A percentile compares a stretch with the other conserved stretches of the same genome.
Conservation (phyloP, 2,888 invertebrate genomes). For the Drosophila incognita region DNA sequence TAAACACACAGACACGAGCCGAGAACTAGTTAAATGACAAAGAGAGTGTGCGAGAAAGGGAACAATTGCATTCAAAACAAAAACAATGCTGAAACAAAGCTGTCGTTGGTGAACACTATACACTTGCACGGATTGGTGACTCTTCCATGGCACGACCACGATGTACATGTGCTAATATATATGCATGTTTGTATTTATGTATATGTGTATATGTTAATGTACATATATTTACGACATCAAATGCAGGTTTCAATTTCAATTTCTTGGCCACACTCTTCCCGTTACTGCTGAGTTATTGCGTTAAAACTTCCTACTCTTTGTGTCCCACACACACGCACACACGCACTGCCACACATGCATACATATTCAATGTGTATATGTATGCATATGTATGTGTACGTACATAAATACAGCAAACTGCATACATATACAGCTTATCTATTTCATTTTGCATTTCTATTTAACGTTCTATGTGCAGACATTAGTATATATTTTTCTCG, state of each 20-base stretch:
- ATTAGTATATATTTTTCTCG: constrained; percentile 34
- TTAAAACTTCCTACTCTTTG: constrained; percentile 58
- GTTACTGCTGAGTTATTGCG: not conserved
- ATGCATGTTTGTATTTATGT: not conserved
- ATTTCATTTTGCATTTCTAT: constrained; percentile 45
- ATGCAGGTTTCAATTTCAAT: constrained; percentile 12
- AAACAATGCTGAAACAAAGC: constrained; percentile 61
- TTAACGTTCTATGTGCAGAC: constrained; percentile 42
- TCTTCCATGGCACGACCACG: constrained; percentile 40
- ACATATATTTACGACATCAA: constrained; percentile 16
- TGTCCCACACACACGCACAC: constrained; percentile 36
- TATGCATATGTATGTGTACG: constrained; percentile 49
- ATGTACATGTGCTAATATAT: constrained; percentile 33
- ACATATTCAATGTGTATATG: constrained; percentile 49
- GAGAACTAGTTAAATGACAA: constrained; percentile 28
- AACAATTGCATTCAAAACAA: constrained; percentile 60
- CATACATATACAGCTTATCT: constrained; percentile 58
- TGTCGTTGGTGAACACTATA: constrained; percentile 48
- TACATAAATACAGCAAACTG: constrained; percentile 67
- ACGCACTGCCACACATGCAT: constrained; percentile 56
- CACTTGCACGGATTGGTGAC: constrained; percentile 29
- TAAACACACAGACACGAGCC: constrained; percentile 27
- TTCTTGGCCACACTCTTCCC: constrained; percentile 6
- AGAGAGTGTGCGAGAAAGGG: constrained; percentile 52
- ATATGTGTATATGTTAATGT: constrained; percentile 1